Conservation (phyloP, 1,140 invertebrate species). For the Cotesia vestalis region DNA sequence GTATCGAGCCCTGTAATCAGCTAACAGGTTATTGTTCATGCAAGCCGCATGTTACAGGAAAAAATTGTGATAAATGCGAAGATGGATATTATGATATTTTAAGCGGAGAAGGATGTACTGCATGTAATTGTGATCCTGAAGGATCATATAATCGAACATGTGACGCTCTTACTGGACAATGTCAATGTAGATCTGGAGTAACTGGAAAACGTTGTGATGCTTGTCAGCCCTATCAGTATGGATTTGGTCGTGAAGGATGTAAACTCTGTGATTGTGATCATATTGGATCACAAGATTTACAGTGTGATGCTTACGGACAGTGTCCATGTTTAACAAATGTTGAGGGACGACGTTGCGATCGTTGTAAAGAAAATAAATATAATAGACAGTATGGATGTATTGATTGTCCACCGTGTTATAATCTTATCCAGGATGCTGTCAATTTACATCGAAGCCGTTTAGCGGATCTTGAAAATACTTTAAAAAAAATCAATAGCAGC, state of each 20-base stretch:
- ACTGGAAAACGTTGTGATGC: conserved; percentile 86
- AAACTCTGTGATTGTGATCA: conserved; percentile 87
- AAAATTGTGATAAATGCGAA: conserved; percentile 89
- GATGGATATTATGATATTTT: conserved; percentile 85
- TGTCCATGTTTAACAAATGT: conserved; percentile 92
- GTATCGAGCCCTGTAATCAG: conserved; percentile 82
- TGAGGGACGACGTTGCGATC: conserved; percentile 88
- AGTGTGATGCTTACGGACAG: conserved; percentile 85
- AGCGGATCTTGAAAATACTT: conserved; percentile 74
- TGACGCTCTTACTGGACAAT: conserved; percentile 83
- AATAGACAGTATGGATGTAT: conserved; percentile 85
- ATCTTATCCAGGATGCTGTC: conserved; percentile 88
- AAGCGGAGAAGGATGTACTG: conserved; percentile 84
- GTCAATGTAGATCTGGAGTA: conserved; percentile 85
- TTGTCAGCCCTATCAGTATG: conserved; percentile 87
- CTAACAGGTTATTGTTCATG: conserved; percentile 86
- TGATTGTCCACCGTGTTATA: conserved; percentile 93
- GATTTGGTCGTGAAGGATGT: conserved; percentile 87
- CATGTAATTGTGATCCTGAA: conserved; percentile 86
- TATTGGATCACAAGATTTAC: conserved; percentile 84
- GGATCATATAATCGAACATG: conserved; percentile 88
- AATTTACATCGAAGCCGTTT: conserved; percentile 82
- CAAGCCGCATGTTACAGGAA: conserved; percentile 85
- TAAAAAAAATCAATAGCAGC: conserved; percentile 74
- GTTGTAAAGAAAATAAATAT: conserved; percentile 93